phyloP scores from a whole-genome alignment of 2,113 vertebrate genomes.

The Limanda limanda region DNA sequence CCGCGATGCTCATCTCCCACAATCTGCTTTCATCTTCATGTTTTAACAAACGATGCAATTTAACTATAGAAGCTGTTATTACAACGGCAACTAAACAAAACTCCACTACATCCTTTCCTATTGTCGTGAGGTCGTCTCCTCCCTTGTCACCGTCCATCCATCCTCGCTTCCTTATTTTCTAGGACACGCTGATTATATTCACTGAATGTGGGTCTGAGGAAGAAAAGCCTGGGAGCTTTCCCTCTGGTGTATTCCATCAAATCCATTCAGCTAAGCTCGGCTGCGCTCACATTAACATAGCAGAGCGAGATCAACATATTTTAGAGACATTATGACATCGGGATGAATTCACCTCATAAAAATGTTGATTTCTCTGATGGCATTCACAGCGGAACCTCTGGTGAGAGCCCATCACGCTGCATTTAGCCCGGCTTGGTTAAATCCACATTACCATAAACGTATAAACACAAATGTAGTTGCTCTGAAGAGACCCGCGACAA shows the following conservation, averaged over 20 bases:
- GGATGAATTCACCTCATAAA: conserved; percentile 63
- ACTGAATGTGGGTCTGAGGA: conserved; percentile 38
- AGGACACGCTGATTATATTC: conserved; percentile 52
- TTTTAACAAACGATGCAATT: conserved; percentile 5
- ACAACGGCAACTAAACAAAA: background rate
- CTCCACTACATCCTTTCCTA: background rate
- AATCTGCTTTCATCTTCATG: background rate
- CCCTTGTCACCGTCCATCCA: background rate
- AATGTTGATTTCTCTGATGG: conserved; percentile 73
- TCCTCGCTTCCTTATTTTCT: conserved; percentile 25
- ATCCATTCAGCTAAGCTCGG: conserved; percentile 66
- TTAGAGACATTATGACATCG: conserved; percentile 57
- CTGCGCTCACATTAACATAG: conserved; percentile 66
- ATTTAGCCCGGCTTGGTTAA: conserved; percentile 40
- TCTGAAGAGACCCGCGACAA: conserved; percentile 19
- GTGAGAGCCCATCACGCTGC: conserved; percentile 39
- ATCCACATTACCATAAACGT: conserved; percentile 55
- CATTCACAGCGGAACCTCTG: background rate
- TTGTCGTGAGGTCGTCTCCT: too few relatives aligned
- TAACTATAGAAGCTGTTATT: background rate
- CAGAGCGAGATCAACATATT: conserved; percentile 68
- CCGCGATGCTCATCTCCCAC: too few relatives aligned
- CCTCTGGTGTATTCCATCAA: conserved; percentile 60
- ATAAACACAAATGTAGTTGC: conserved; percentile 48
- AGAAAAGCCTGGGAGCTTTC: conserved; percentile 26